Evolutionary conservation across 2,113 vertebrate genomes (phyloP), one percentile per base, ranked within the genome.

Genomic region (Pelobates fuscus): DNA sequence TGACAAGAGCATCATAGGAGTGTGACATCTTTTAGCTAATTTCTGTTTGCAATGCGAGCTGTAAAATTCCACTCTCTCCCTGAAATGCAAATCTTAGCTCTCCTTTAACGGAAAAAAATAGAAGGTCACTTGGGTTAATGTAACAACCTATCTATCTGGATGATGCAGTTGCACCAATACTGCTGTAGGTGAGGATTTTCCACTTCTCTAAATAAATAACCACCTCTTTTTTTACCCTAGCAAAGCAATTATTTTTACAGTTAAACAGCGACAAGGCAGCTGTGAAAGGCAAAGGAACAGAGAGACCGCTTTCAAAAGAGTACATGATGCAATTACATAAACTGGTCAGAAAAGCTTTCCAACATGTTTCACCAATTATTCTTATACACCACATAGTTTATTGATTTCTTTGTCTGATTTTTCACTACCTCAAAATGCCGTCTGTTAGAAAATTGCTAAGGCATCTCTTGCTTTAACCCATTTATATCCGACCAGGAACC

Each of bases 181-280:
- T 46, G 72, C 72, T 76, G 64, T 52, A 64, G 55, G 72, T 49
- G 64, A 76, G 25, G 72, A 67, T 67, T 67, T 76, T 67, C 67
- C 64, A 59, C 71, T 66, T 67, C 71, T 46, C 63, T 66, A 75
- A 75, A 75, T 67, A 75, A 75, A 75, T 75, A 75, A 67, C 72
- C 72, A 60, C 72, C 63, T 67, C 54, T 67, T 74, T 59, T 74
- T 76, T 60, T 52, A 12, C 49, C 71, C 54, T 49, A 76, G 72
- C 54, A 65, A 76, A 76, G 72, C 72, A 76, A 76, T 76, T 76
- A 76, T 76, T 76, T 67, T 67, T 67, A 76, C 64, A 76, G 72
- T 76, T 76, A 76, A 76, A 61, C 72, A 60, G 72, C 64, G 26
- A 76, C 63, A 76, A 67, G 72, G 41, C 72, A 65, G 55, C 54